Evolutionary conservation across 53 echinoderm and acorn worm species (phyloP).

Genomic region (Mesocentrotus franciscanus): DNA sequence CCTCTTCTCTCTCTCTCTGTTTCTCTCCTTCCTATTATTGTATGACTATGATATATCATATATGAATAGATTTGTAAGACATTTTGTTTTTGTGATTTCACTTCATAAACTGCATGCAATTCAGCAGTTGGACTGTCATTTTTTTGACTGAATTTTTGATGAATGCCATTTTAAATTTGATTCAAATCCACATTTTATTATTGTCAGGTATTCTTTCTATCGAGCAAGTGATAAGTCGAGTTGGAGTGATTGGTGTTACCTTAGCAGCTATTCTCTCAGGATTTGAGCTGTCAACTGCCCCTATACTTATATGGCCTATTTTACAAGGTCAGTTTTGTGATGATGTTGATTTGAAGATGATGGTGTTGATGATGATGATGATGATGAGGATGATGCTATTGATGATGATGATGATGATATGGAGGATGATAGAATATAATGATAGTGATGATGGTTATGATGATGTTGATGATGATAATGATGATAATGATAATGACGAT

Average conservation of each 20-base stretch:
- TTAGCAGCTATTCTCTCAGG: constrained; percentile 94
- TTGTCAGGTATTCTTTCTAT: constrained; percentile 92
- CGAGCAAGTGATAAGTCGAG: constrained; percentile 97
- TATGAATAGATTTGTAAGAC: too few relatives aligned
- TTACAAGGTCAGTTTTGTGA: constrained; percentile 80
- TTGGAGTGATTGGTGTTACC: constrained; percentile 97
- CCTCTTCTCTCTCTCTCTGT: too few relatives aligned
- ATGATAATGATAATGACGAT: background rate
- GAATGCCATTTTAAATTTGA: too few relatives aligned
- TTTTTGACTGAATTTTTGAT: too few relatives aligned
- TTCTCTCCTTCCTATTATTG: too few relatives aligned
- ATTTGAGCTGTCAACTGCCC: constrained; percentile 99
- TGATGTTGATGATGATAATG: background rate
- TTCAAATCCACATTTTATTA: background rate
- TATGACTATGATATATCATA: too few relatives aligned
- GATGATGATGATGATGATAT: background rate
- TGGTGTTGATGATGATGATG: background rate
- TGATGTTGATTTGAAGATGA: background rate
- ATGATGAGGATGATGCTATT: background rate
- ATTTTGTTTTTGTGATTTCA: too few relatives aligned
- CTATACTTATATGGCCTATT: constrained; percentile 97
- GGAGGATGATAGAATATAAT: background rate
- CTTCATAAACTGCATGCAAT: too few relatives aligned
- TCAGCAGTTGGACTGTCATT: too few relatives aligned
- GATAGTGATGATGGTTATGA: background rate